Conservation (phyloP, 2,888 invertebrate genomes). For the Linyphia triangularis region DNA sequence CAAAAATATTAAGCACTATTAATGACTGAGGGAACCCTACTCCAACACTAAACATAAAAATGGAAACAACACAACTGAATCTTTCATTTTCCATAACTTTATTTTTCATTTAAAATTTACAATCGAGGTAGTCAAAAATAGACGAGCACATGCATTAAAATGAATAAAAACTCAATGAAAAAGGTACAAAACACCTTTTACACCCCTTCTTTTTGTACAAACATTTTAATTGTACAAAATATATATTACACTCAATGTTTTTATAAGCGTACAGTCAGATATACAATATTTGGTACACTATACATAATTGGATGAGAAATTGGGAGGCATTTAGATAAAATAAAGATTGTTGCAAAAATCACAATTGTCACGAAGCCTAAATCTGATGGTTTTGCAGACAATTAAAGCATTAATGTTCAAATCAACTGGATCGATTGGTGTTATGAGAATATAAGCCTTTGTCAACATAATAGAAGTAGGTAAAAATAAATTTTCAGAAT, state of each 20-base stretch:
- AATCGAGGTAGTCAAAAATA: not conserved
- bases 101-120: not conserved
- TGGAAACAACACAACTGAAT: too few relatives aligned
- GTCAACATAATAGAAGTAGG: too few relatives aligned
- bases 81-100: not conserved
- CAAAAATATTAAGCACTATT: too few relatives aligned
- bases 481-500: too few relatives aligned
- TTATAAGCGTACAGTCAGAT: not conserved
- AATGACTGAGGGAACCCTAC: too few relatives aligned
- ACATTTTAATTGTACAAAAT: slow-evolving; percentile 10
- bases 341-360: not conserved
- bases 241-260: not conserved
- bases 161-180: slow-evolving; percentile 27
- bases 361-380: not conserved
- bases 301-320: not conserved
- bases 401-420: too few relatives aligned
- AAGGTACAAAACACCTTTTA: not conserved
- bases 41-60: too few relatives aligned
- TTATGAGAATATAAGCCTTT: too few relatives aligned
- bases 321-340: not conserved
- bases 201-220: not conserved
- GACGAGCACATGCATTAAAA: not conserved
- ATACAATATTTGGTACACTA: not conserved
- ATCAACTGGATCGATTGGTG: too few relatives aligned
- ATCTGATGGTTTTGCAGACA: too few relatives aligned